Percentiles rank a stretch among this genome's conserved stretches.
Evolutionary conservation across 1,140 invertebrate genomes (phyloP).

Genomic region (Drosophila subobscura): DNA sequence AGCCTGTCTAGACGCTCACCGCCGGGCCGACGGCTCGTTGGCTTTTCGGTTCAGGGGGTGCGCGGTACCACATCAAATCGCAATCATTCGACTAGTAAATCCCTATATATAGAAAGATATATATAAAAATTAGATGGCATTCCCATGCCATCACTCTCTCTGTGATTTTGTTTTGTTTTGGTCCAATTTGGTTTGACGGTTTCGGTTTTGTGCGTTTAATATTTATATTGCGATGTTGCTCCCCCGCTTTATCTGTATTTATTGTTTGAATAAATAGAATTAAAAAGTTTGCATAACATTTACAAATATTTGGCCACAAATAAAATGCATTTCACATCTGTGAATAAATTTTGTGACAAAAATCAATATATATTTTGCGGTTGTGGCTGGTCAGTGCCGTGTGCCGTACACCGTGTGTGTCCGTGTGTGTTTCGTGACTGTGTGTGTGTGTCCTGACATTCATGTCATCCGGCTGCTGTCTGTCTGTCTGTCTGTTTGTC

Average conservation of each 20-base stretch:
- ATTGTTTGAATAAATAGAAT: slow-evolving; percentile 50
- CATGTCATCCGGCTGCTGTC: neutral
- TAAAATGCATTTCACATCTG: slow-evolving; percentile 45
- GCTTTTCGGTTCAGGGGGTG: slow-evolving; percentile 26
- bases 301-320: slow-evolving; percentile 67
- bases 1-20: slow-evolving; percentile 60
- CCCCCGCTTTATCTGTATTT: slow-evolving; percentile 18
- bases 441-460: slow-evolving; percentile 49
- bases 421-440: neutral
- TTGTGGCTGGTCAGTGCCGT: slow-evolving; percentile 53
- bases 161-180: slow-evolving; percentile 53
- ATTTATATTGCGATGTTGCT: slow-evolving; percentile 44
- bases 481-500: slow-evolving; percentile 15
- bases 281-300: slow-evolving; percentile 64
- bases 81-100: slow-evolving; percentile 23
- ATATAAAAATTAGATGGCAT: neutral
- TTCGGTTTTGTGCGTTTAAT: slow-evolving; percentile 7
- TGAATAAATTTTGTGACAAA: slow-evolving; percentile 33
- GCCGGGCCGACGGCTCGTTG: slow-evolving; percentile 22
- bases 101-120: too few relatives aligned
- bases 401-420: slow-evolving; percentile 1
- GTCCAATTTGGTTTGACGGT: slow-evolving; percentile 48
- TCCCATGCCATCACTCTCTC: slow-evolving; percentile 11
- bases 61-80: neutral
- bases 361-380: slow-evolving; percentile 70